Conservation (phyloP, 2,888 invertebrate species). For the Tenthredo distinguenda region DNA sequence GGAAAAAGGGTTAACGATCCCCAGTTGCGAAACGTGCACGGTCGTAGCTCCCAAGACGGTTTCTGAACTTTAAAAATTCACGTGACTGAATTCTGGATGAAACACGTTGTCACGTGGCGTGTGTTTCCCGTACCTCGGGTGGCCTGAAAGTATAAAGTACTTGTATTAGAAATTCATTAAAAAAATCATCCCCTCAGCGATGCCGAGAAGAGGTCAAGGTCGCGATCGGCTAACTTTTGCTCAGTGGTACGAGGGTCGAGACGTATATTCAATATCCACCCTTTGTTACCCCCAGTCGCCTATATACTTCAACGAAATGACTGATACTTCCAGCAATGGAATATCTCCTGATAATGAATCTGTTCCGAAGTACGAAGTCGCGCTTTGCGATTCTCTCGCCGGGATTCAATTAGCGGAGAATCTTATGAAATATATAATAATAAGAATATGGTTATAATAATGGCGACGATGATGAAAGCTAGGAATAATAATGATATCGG, state of each 20-base stretch:
- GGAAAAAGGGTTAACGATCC: conserved; percentile 43
- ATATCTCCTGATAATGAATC: background rate
- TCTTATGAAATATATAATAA: background rate
- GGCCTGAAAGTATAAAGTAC: background rate
- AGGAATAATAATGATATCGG: background rate
- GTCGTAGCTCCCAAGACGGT: conserved; percentile 15
- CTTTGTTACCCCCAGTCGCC: background rate
- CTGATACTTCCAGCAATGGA: background rate
- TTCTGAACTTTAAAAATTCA: conserved; percentile 21
- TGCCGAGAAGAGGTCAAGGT: background rate
- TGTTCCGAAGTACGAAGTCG: background rate
- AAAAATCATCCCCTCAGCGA: background rate
- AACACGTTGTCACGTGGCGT: background rate
- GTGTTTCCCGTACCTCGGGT: background rate
- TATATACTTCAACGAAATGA: background rate
- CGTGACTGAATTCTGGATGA: background rate
- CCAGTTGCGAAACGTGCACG: background rate
- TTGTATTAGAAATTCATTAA: background rate
- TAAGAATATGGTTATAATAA: background rate
- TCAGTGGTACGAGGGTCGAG: background rate
- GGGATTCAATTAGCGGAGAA: background rate
- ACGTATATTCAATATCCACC: background rate
- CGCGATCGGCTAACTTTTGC: background rate
- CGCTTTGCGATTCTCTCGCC: background rate
- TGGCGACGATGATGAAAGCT: background rate